phyloP scores from a whole-genome alignment of 1,140 invertebrate genomes.

The Antheraea mylitta region DNA sequence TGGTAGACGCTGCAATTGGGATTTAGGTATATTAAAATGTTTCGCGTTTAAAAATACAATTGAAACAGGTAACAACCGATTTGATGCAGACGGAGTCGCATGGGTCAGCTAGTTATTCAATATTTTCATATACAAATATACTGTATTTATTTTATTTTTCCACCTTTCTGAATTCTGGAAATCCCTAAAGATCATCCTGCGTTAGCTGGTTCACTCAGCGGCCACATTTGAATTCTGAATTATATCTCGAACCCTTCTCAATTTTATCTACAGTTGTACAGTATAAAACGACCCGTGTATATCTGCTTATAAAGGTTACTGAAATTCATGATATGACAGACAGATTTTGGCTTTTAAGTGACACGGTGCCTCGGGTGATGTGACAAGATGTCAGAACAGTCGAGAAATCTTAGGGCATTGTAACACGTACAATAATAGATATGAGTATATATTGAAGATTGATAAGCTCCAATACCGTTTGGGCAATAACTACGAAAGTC shows the following conservation, averaged over 20 bases:
- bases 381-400: background rate
- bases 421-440: background rate
- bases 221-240: background rate
- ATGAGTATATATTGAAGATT: too few species aligned
- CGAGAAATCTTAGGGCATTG: background rate
- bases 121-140: too few species aligned
- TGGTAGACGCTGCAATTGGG: too few species aligned
- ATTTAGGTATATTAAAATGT: too few species aligned
- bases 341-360: constrained; percentile 1
- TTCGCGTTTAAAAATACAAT: too few species aligned
- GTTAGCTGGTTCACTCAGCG: background rate
- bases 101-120: too few species aligned
- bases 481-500: too few species aligned
- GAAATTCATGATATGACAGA: background rate
- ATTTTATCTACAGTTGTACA: background rate
- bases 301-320: background rate
- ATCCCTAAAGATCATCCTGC: background rate
- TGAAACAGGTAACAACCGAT: too few species aligned
- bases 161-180: background rate
- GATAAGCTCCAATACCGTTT: too few species aligned
- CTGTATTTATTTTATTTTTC: background rate
- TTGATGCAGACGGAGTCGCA: too few species aligned
- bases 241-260: constrained; percentile 1
- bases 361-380: background rate
- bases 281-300: background rate